Evolutionary conservation across 2,113 vertebrate genomes (phyloP).

Genomic region (Protobothrops flavoviridis): DNA sequence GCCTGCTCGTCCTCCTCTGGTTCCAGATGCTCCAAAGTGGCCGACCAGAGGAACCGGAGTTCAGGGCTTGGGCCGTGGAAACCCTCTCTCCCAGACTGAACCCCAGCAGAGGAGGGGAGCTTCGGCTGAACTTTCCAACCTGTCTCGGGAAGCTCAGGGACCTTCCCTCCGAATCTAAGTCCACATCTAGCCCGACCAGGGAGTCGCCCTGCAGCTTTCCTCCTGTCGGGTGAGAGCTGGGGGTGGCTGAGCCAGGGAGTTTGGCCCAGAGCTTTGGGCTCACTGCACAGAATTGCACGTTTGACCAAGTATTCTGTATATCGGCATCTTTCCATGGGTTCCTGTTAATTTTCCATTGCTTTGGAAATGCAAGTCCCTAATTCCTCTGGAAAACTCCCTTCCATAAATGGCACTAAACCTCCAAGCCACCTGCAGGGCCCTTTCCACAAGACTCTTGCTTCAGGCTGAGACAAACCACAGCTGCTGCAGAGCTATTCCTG

Average conservation of each 20-base stretch:
- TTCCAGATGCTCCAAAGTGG: background rate
- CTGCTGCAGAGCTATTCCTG: background rate
- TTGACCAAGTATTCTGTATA: conserved; percentile 25
- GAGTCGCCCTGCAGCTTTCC: background rate
- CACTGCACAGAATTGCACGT: fast-evolving
- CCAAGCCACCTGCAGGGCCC: conserved; percentile 48
- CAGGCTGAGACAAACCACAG: background rate
- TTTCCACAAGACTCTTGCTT: background rate
- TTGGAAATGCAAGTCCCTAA: conserved; percentile 36
- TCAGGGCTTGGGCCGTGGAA: background rate
- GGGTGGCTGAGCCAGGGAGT: background rate
- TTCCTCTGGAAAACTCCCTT: conserved; percentile 33
- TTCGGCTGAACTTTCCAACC: background rate
- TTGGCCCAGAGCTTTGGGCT: background rate
- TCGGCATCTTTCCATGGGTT: conserved; percentile 54
- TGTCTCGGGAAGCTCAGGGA: background rate
- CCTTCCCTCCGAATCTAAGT: background rate
- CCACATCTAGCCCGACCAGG: background rate
- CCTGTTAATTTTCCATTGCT: conserved; percentile 1
- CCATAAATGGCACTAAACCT: conserved; percentile 59
- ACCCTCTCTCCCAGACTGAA: background rate
- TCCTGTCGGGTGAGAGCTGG: background rate
- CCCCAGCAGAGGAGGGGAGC: background rate
- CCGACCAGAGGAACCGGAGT: background rate
- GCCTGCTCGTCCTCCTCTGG: background rate